Percentiles rank a stretch among this genome's conserved stretches.
Evolutionary conservation across 1,140 invertebrate species (phyloP).

Genomic region (Danaus plexippus): DNA sequence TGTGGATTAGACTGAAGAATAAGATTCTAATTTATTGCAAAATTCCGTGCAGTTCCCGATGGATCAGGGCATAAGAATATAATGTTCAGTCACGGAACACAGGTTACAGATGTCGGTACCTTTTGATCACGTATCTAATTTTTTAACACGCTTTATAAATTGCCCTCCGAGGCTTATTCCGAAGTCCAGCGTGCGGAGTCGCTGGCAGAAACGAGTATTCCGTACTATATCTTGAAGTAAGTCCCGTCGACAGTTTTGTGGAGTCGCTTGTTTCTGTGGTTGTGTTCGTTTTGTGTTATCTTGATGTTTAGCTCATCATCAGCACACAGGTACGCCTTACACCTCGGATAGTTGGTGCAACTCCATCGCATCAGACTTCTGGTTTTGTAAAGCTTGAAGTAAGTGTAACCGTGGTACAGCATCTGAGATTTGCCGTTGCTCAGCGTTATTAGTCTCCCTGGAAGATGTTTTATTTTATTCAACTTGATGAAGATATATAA

Average conservation of each 20-base stretch:
- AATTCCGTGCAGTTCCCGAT: no score
- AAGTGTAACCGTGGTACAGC: conserved; percentile 33
- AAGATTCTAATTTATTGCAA: no score
- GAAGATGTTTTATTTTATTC: conserved; percentile 7
- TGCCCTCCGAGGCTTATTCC: no score
- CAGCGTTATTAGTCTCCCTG: conserved; percentile 36
- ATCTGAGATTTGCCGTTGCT: conserved; percentile 30
- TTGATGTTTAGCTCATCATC: conserved; percentile 1
- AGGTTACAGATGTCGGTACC: no score
- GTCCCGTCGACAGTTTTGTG: conserved; percentile 3
- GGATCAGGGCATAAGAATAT: no score
- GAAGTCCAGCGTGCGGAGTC: no score
- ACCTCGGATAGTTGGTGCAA: conserved; percentile 39
- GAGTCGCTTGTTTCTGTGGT: conserved; percentile 3
- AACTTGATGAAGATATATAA: no score
- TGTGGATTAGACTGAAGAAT: no score
- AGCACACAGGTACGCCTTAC: conserved; percentile 28
- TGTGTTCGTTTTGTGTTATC: conserved; percentile 10
- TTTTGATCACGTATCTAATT: no score
- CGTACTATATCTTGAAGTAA: conserved; percentile 9
- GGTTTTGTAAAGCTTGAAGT: conserved; percentile 38
- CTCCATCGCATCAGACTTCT: conserved; percentile 33
- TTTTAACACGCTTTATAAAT: no score
- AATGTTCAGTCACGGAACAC: no score
- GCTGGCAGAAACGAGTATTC: no score